Evolutionary conservation across 2,888 invertebrate genomes (phyloP), one percentile per base, ranked within the genome.

Genomic region (Keiferia lycopersicella): DNA sequence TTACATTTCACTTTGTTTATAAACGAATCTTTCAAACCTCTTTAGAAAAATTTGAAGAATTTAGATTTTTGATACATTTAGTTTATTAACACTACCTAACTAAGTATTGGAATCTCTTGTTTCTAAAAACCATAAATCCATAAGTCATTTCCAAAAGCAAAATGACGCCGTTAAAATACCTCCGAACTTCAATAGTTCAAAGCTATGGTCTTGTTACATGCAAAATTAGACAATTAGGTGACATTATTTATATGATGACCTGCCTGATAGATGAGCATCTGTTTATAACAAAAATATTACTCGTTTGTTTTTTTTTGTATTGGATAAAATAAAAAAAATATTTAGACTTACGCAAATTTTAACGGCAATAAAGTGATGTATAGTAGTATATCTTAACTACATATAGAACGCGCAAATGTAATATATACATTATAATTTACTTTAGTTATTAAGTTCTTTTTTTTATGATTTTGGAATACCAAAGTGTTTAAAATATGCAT

Each of bases 31-130:
- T 58, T 58, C 22, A 73, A 85, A 86, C 86, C 87, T 88, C 87
- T 88, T 87, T 88, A 86, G 87, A 87, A 87, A 86, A 81, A 81
- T 82, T 80, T 76, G 77, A 87, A 83, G 86, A 89, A 89, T 89
- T 89, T 89, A 87, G 86, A 84, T 74, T 78, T 85, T 83, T 81
- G 78, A 83, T 78, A 78, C 78, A 30, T 66, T 69, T 70, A 69
- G 20, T 60, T 34, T 34, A 39, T 62, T 30, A 61, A 50, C 10
- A 18, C 51, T 58, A 39, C 38, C 1, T 58, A 58, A 18, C 20
- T 58, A 39, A 18, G 18, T 39, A 20, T 8, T 39, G 7, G 34
- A 38, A 18, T 16, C 4, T 56, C 34, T 58, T 8, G 34, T 34
- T 39, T 58, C 39, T 11, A 59, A 22, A 41, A 20, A 41, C 22